phyloP scores from a whole-genome alignment of 2,888 invertebrate species.

The Baccha elongata region DNA sequence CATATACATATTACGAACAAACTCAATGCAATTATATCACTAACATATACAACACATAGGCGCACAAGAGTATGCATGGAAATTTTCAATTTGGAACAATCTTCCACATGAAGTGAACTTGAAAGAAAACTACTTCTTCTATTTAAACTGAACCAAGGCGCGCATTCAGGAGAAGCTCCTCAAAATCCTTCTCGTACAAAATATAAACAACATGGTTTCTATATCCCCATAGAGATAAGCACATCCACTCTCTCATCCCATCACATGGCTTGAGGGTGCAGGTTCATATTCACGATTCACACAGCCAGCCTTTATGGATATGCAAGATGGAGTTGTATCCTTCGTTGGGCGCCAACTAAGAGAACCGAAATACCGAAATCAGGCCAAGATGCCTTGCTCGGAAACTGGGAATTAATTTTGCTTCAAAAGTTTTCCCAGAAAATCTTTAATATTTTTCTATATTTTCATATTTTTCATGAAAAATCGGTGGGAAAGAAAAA shows the following conservation, averaged over 20 bases:
- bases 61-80: slow-evolving; percentile 12
- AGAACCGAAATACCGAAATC: slow-evolving; percentile 38
- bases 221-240: slow-evolving; percentile 7
- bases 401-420: slow-evolving; percentile 38
- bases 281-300: slow-evolving; percentile 27
- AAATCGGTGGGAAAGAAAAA: slow-evolving; percentile 26
- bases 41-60: background rate
- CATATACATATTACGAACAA: background rate
- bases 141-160: slow-evolving; percentile 40
- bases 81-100: slow-evolving; percentile 69
- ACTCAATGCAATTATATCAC: slow-evolving; percentile 45
- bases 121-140: slow-evolving; percentile 59
- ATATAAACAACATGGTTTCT: background rate
- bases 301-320: slow-evolving; percentile 6
- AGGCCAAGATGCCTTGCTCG: slow-evolving; percentile 50
- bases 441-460: slow-evolving; percentile 37
- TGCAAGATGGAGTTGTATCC: background rate
- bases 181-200: background rate
- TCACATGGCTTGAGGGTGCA: slow-evolving; percentile 51
- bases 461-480: slow-evolving; percentile 42
- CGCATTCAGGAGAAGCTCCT: slow-evolving; percentile 24
- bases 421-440: slow-evolving; percentile 23
- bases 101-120: slow-evolving; percentile 70
- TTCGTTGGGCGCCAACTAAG: slow-evolving; percentile 40
- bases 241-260: slow-evolving; percentile 4